phyloP scores from a whole-genome alignment of 2,113 vertebrate species.

The Bubo blakistoni region DNA sequence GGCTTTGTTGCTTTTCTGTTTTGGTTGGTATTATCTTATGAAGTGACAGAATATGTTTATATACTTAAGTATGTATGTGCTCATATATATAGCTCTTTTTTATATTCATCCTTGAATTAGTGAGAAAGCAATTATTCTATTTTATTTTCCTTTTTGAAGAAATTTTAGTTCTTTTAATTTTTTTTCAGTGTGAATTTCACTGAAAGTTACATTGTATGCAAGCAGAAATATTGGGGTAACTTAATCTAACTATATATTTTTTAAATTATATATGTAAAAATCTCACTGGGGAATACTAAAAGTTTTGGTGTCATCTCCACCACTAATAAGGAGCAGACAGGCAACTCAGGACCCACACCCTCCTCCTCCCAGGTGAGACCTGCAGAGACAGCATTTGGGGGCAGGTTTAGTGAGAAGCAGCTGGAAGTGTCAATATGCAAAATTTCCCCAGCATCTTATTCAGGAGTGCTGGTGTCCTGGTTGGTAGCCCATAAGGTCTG shows the following conservation, averaged over 20 bases:
- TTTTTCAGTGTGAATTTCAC: neutral
- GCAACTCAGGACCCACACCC: rapidly evolving
- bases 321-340: neutral
- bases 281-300: neutral
- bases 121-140: neutral
- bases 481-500: rapidly evolving
- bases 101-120: neutral
- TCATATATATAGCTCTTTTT: neutral
- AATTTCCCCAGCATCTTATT: neutral
- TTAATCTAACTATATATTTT: neutral
- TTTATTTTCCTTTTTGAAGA: neutral
- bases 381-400: neutral
- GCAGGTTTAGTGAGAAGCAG: neutral
- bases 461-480: neutral
- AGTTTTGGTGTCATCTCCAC: neutral
- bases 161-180: neutral
- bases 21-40: neutral
- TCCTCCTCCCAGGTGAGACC: neutral
- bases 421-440: neutral
- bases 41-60: neutral
- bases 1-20: neutral
- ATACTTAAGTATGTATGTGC: neutral
- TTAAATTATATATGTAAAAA: neutral
- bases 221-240: neutral
- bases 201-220: neutral